Base-by-base conservation (phyloP, 1,140 invertebrate genomes). In the Nylanderia fulva region DNA sequence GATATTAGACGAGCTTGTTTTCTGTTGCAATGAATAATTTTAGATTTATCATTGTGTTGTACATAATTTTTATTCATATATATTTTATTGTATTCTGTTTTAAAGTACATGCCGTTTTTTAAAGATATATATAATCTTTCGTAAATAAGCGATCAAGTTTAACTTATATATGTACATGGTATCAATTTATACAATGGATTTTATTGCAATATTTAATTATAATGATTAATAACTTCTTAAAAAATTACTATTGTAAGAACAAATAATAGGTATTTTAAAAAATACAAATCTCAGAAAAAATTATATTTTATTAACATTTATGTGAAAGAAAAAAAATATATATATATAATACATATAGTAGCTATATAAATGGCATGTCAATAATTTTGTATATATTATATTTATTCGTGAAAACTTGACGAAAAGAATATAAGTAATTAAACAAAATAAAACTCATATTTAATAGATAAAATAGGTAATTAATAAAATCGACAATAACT, bases 1-100 rank as follows among this genome's bases (percentile, higher is more conserved):
- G 66, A 79, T 79, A 45, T 71, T 58, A 80, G 58, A 80, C 52
- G 18, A n/a, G 36, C 11, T 42, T 88, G 33, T 87, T 85, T 58
- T 63, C 66, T 72, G 45, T 69, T 72, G n/a, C 54, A 58, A 8
- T n/a, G 27, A 9, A 36, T 18, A 36, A n/a, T 3, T 79, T 42
- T 48, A 80, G 7, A 75, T 61, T 83, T 72, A 36, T n/a, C n/a
- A n/a, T 83, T 54, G 36, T 3, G 60, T 69, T 71, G 13, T 71
- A 8, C 48, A 58, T 29, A 36, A 60, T n/a, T n/a, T n/a, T n/a
- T n/a, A 63, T 33, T 21, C 36, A 11, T 87, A 42, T 85, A 85
- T 13, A 77, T 74, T 83, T 71, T 72, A 86, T 82, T 74, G 52
- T 48, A 33, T 66, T 27, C 29, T 8, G 74, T 72, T 69, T 27